A percentile compares a stretch with the other conserved stretches of the same genome.
These are phyloP conservation scores for Drosophila stalkeri DNA, from an alignment of 2,888 invertebrate species.

Conservation along the genomic window DNA sequence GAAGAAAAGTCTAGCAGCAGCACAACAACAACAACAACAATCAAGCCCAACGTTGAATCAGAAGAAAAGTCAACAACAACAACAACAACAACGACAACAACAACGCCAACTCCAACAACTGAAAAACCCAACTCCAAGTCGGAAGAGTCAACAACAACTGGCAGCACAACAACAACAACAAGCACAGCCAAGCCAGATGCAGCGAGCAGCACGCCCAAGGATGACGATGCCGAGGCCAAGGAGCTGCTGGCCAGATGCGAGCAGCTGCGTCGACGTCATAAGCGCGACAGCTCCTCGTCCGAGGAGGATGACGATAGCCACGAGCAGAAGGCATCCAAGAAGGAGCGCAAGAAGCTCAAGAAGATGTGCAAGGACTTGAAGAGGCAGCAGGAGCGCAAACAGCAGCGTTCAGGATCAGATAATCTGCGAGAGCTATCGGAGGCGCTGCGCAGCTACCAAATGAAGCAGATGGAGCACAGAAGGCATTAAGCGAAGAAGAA, in stretches of 20 bases:
- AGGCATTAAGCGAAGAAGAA: background rate
- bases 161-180: slow-evolving; percentile 1
- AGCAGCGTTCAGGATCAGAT: slow-evolving; percentile 21
- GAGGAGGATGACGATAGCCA: slow-evolving; percentile 54
- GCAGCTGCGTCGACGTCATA: slow-evolving; percentile 53
- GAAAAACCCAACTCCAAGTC: background rate
- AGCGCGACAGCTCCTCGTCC: slow-evolving; percentile 59
- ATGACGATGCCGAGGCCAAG: slow-evolving; percentile 34
- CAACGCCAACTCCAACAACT: background rate
- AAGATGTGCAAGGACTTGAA: slow-evolving; percentile 65
- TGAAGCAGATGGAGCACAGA: slow-evolving; percentile 10
- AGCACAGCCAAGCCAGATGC: background rate
- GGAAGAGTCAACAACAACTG: background rate
- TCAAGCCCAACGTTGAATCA: too few relatives aligned
- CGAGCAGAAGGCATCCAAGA: slow-evolving; percentile 54
- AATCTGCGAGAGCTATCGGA: slow-evolving; percentile 41
- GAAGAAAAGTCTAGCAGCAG: background rate
- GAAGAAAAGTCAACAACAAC: background rate
- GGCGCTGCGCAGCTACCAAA: slow-evolving; percentile 48
- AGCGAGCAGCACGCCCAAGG: slow-evolving; percentile 23
- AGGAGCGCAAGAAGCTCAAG: slow-evolving; percentile 67
- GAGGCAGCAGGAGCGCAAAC: slow-evolving; percentile 56
- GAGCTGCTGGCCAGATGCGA: slow-evolving; percentile 59
- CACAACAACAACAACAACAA: background rate
- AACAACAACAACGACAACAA: background rate